Evolutionary conservation across 2,797 vertebrate genomes (phyloP), one percentile per base, ranked within the genome.

Genomic region (Erethizon dorsatum): DNA sequence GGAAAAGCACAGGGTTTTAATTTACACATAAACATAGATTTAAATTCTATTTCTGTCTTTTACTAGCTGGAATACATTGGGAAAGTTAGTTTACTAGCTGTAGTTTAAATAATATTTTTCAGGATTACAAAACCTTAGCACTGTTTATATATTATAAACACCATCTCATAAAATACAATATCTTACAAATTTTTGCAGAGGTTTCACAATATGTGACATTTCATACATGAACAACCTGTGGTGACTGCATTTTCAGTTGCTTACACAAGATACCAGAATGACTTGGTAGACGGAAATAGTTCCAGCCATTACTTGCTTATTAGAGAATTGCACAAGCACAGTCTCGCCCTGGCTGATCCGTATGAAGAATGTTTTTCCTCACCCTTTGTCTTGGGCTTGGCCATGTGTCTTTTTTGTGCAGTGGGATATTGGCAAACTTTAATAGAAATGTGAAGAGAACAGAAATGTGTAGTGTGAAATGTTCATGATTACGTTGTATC

Each of bases 1-100:
- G 15, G 50, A 71, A 56, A 92, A 90, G 24, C 18, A 90, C 8
- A 78, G 24, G 65, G 57, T 84, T 95, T 79, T n/a, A 84, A 61
- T 37, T 50, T 24, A 47, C 22, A 75, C 6, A n/a, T 52, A 67
- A 84, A n/a, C n/a, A 13, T 50, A 52, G 28, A 59, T 47, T 91
- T 88, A 59, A 88, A 75, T 94, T 82, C 59, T 20, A 52, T 54
- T 91, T 82, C 57, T 31, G 33, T 37, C 24, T 79, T 56, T 63
- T 79, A 45, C 59, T 78, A 87, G 12, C 47, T 88, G 47, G 17
- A 87, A 50, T 37, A 56, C 14, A 82, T 37, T 50, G 37, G 41
- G 6, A 5, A 73, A 56, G 59, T 86, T 59, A 83, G 14, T 67
- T 77, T 82, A 56, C 56, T 56, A 59, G 31, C 18, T 91, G 4